Evolutionary conservation across 2,888 invertebrate species (phyloP).

Genomic region (Hirtodrosophila alboralis): DNA sequence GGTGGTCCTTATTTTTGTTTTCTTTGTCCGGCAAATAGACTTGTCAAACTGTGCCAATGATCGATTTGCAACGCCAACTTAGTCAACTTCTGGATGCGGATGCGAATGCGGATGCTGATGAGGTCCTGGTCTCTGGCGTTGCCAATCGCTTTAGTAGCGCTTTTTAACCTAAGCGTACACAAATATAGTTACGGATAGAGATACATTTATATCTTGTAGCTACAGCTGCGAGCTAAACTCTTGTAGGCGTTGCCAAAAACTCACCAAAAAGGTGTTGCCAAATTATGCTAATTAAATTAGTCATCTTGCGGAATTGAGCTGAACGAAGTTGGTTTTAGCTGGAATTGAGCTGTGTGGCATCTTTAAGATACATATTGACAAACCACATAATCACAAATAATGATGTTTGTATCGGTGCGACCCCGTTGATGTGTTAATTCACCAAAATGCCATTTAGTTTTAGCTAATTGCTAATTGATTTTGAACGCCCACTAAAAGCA

Average conservation of each 20-base stretch:
- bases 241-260: conserved; percentile 48
- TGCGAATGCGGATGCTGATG: conserved; percentile 17
- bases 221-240: conserved; percentile 17
- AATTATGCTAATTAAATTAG: conserved; percentile 77
- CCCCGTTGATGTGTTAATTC: conserved; percentile 56
- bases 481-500: conserved; percentile 56
- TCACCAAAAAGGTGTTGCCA: conserved; percentile 68
- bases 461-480: conserved; percentile 62
- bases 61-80: conserved; percentile 81
- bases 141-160: conserved; percentile 76
- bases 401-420: conserved; percentile 15
- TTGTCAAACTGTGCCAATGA: conserved; percentile 80
- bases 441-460: conserved; percentile 33
- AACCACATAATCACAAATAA: conserved; percentile 36
- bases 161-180: conserved; percentile 64
- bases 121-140: conserved; percentile 52
- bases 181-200: conserved; percentile 16
- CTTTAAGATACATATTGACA: conserved; percentile 35
- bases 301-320: conserved; percentile 14
- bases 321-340: conserved; percentile 1
- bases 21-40: conserved; percentile 61
- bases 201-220: conserved; percentile 4
- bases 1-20: conserved; percentile 43
- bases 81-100: conserved; percentile 59
- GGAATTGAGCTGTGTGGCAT: too few relatives aligned